These are phyloP conservation scores for Apogon hyalosoma DNA, from an alignment of 2,797 vertebrate genomes.

Conservation along the genomic window DNA sequence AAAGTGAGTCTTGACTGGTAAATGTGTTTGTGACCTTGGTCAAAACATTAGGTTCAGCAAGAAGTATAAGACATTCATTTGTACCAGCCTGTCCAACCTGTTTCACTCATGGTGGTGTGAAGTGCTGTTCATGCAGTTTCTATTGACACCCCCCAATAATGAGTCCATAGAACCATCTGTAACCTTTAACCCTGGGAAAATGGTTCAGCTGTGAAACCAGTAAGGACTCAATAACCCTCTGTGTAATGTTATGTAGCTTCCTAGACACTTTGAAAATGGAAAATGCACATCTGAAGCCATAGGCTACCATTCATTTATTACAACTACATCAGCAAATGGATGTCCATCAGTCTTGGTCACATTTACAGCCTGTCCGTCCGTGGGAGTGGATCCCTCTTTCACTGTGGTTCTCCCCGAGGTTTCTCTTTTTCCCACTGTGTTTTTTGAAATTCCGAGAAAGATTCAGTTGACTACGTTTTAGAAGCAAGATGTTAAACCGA, in stretches of 20 bases:
- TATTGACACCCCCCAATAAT: slow-evolving; percentile 18
- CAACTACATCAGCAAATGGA: no score
- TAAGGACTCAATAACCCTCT: neutral
- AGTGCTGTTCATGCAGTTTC: slow-evolving; percentile 11
- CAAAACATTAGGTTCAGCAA: neutral
- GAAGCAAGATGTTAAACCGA: no score
- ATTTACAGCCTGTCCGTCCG: no score
- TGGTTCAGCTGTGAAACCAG: neutral
- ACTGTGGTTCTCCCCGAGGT: no score
- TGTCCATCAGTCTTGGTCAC: no score
- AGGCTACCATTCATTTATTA: no score
- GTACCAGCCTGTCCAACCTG: slow-evolving; percentile 15
- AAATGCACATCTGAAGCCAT: no score
- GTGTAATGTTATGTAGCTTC: neutral
- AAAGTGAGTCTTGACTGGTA: neutral
- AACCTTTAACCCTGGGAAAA: slow-evolving; percentile 11
- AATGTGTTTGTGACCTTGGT: slow-evolving; percentile 18
- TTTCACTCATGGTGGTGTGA: neutral
- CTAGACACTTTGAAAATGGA: neutral
- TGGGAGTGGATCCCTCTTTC: no score
- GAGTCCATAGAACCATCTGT: slow-evolving; percentile 17
- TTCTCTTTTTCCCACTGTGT: no score
- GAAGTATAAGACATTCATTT: slow-evolving; percentile 13
- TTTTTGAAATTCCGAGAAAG: no score
- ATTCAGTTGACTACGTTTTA: no score